Base-by-base conservation (phyloP, 1,140 invertebrate genomes). In the Ganaspis sp. region DNA sequence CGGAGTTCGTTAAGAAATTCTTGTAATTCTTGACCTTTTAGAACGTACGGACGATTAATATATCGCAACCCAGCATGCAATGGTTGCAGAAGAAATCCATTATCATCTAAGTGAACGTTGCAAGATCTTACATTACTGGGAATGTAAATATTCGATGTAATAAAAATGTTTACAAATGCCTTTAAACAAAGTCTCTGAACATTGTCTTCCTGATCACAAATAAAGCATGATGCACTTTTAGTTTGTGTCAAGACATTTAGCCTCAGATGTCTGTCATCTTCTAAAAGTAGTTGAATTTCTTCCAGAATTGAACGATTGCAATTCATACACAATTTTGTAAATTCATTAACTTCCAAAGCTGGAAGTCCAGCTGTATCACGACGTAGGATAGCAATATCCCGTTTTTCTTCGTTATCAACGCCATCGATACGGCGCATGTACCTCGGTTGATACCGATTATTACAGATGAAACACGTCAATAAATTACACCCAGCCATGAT, bases 251-350 rank as follows among this genome's bases (percentile, higher is more conserved):
- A 12, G 1, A 40, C 9, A 40, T 40, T 40, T 11, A 40, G 38
- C 9, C 38, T 40, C 15, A 40, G 1, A 9, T 40, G 38, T 11
- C 3, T 4, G 1, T 40, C 38, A 8, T 40, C 53, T 23, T 9
- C 12, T n/a, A n/a, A 11, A 9, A 58, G 0, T 58, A 58, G 17
- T 21, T 5, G 17, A 23, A 58, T 58, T 58, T 58, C 53, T 4
- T 58, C 3, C 12, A 58, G n/a, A 58, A 58, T 58, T 1, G 53
- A 58, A 1, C 12, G 4, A 58, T 58, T 58, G n/a, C 53, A 58
- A 58, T 58, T 58, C n/a, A 58, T 58, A 19, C 53, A 58, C 17
- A 58, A 23, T 58, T n/a, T 58, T 21, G 53, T 58, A 15, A 15
- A n/a, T 1, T 58, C 53, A 1, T 1, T 58, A 8, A 58, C 53